Conservation (phyloP, 2,888 invertebrate species). For the Pandemis cinnamomeana region DNA sequence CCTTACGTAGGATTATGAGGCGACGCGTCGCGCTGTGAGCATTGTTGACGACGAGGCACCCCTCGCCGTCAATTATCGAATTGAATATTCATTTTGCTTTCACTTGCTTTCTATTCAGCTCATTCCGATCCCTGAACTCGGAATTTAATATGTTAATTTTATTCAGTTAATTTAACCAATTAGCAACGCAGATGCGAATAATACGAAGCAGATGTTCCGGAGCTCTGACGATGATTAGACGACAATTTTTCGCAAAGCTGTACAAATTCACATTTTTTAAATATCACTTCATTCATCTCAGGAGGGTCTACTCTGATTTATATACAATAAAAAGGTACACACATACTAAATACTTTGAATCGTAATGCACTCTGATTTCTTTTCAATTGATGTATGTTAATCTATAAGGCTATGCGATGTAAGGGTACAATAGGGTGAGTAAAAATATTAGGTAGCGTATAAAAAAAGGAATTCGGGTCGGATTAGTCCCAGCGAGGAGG, state of each 20-base stretch:
- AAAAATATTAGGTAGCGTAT: slow-evolving; percentile 7
- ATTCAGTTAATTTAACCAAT: slow-evolving; percentile 4
- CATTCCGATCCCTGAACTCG: slow-evolving; percentile 9
- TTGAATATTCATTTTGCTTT: slow-evolving; percentile 35
- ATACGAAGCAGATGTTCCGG: not conserved
- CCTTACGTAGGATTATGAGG: slow-evolving; percentile 12
- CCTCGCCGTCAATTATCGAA: slow-evolving; percentile 24
- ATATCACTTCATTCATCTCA: too few species aligned
- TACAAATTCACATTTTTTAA: too few species aligned
- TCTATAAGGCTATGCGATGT: not conserved
- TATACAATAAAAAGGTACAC: too few species aligned
- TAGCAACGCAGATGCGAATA: slow-evolving; percentile 11
- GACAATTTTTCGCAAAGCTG: not conserved
- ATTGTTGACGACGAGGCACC: slow-evolving; percentile 25
- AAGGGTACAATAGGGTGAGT: not conserved
- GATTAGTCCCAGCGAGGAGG: slow-evolving; percentile 12
- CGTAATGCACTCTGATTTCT: not conserved
- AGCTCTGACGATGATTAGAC: not conserved
- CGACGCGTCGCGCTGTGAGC: slow-evolving; percentile 6
- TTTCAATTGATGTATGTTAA: not conserved
- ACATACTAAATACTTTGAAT: not conserved
- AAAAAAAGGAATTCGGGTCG: slow-evolving; percentile 7
- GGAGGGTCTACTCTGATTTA: too few species aligned
- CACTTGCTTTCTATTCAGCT: slow-evolving; percentile 17
- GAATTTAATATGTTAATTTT: slow-evolving; percentile 24